phyloP scores from a whole-genome alignment of 2,113 vertebrate species.

The Pedetes capensis region DNA sequence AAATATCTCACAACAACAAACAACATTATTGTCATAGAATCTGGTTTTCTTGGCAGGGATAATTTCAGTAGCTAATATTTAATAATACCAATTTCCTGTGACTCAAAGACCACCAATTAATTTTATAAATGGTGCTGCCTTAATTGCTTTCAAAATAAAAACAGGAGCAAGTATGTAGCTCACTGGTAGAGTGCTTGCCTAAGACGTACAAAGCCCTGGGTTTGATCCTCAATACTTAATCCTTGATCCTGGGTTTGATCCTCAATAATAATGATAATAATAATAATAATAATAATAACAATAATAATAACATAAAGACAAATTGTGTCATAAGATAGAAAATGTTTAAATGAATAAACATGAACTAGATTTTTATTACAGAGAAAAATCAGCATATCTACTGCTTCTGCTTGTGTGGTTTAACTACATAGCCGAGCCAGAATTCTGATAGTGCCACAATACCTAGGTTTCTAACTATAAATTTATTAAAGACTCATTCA shows the following conservation, averaged over 20 bases:
- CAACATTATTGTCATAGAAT: not conserved
- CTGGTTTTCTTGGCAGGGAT: not conserved
- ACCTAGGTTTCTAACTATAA: not conserved
- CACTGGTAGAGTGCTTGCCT: not conserved
- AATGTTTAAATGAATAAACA: not conserved
- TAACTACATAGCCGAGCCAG: not conserved
- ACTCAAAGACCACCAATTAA: not conserved
- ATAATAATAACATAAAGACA: not conserved
- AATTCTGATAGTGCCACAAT: not conserved
- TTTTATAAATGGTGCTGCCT: not conserved
- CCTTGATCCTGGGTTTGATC: too few species aligned
- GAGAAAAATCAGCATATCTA: not conserved
- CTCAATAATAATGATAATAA: not conserved
- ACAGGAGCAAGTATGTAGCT: not conserved
- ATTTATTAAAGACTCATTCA: not conserved
- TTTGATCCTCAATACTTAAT: not conserved
- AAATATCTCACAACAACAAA: fast-evolving
- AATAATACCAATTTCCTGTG: not conserved
- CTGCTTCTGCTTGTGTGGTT: not conserved
- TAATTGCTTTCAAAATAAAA: not conserved
- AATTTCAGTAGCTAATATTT: not conserved
- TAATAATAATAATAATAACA: not conserved
- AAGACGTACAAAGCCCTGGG: too few species aligned
- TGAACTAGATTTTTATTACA: not conserved
- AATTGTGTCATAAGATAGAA: not conserved